Base-by-base conservation (phyloP, 2,113 vertebrate species). In the Hypomesus transpacificus region DNA sequence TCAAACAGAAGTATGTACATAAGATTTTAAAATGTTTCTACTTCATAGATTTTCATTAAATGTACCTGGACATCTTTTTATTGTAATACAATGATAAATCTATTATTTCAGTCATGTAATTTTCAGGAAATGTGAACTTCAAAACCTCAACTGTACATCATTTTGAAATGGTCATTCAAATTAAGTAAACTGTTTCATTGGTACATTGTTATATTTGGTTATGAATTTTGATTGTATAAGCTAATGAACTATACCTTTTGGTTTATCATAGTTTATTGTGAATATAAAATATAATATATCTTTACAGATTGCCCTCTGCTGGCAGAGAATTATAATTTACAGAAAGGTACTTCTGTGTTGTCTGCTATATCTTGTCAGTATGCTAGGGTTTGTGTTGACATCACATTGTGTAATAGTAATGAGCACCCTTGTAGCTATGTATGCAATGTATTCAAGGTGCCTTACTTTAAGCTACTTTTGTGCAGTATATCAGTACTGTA, bases 291-390 rank as follows among this genome's bases (percentile, higher is more conserved):
- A 93, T 93, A 93, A 92, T 86, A 93, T 93, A 92, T 94, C 92
- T 90, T 93, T 91, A 92, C 90, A 88, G 84, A 92, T 91, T 90
- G 90, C 93, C 90, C 89, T 95, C 95, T 97, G 95, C 94, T 90
- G 95, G 95, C 94, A 94, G 94, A 94, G 88, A 92, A 89, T 85
- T 87, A 89, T 91, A 90, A 92, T 92, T 91, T 89, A 91, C 91
- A 85, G 92, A 53, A 71, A 60, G 91, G 91, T 93, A 92, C 90
- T 91, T 91, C 87, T 93, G 91, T 93, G 91, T 91, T 91, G 89
- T 89, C 92, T 91, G 80, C 52, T 68, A 61, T 58, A 91, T 34
- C 70, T 76, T 67, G 79, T 93, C 91, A 26, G 85, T 90, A 92
- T 93, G 87, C 91, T 91, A 93, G 91, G 89, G 92, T 92, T 94